Base-by-base conservation (phyloP, 2,888 invertebrate species). In the Aspidapion aeneum region DNA sequence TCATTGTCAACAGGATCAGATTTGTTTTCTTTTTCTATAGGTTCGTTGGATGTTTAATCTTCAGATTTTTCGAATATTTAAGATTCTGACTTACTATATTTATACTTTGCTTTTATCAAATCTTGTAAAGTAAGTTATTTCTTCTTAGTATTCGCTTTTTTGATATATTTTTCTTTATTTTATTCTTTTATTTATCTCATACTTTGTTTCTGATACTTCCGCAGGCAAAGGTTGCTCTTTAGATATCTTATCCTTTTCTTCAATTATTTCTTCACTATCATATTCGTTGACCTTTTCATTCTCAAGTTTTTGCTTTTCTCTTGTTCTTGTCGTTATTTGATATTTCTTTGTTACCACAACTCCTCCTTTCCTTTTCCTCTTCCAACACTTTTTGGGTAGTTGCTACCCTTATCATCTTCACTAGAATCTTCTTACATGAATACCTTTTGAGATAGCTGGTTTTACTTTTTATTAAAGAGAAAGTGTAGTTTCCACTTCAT, bases 401-500 rank as follows among this genome's bases (percentile, higher is more conserved):
- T 7, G 35, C 35, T 7, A 12, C 5, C 35, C 12, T n/a, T n/a
- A n/a, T n/a, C 87, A 74, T 87, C 87, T 0, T 86, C 86, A 5
- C 86, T 86, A 0, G 86, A 87, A 74, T 87, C 87, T 74, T 86
- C 86, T 48, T 81, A 86, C 51, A 82, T 83, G 0, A 83, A 82
- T 68, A 74, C 79, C 71, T 74, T 78, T 69, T 71, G 80, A 35
- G 74, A 77, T 67, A 75, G 62, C 79, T 71, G 64, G 70, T 77
- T 68, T 58, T 74, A 19, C 62, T 58, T 16, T 72, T 71, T 2
- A 63, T 18, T 57, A 57, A 63, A 9, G 63, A 60, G 1, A 59
- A 2, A 21, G 58, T 35, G 18, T 59, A 0, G 49, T 20, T 12
- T 48, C 49, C 18, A 66, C 55, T 50, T 63, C 59, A 20, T 57